Conservation (phyloP, 1,140 invertebrate species). For the Idris sp. region DNA sequence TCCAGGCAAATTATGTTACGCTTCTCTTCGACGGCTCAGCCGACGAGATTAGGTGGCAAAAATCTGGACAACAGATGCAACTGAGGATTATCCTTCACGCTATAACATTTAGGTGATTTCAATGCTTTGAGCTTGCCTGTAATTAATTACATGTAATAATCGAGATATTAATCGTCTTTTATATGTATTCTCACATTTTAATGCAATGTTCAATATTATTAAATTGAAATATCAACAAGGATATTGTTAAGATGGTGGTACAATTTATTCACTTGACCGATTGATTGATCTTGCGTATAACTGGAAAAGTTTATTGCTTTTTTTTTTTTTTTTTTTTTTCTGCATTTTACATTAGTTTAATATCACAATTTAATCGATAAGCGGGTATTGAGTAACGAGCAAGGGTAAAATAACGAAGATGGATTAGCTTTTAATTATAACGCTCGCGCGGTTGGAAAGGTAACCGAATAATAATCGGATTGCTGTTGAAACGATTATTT, state of each 20-base stretch:
- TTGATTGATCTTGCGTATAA: constrained; percentile 32
- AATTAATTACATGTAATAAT: too few species aligned
- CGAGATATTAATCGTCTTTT: too few species aligned
- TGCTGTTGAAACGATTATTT: constrained; percentile 19
- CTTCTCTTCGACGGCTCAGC: not conserved
- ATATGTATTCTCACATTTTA: too few species aligned
- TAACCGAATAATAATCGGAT: constrained; percentile 38
- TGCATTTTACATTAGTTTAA: not conserved
- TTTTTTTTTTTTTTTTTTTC: not conserved
- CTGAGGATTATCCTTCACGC: constrained; percentile 5
- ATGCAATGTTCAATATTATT: too few species aligned
- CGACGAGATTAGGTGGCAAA: constrained; percentile 9
- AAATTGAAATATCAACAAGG: too few species aligned
- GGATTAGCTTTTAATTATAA: constrained; percentile 33
- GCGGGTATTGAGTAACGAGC: not conserved
- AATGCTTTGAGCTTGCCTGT: not conserved
- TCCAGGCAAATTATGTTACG: too few species aligned
- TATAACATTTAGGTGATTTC: constrained; percentile 1
- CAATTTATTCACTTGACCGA: constrained; percentile 36
- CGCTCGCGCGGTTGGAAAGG: constrained; percentile 6
- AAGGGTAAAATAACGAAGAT: constrained; percentile 22
- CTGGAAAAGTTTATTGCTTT: constrained; percentile 4
- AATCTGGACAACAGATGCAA: not conserved
- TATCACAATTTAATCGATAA: constrained; percentile 4
- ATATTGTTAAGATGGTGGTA: too few species aligned